Evolutionary conservation across 2,797 vertebrate species (phyloP).

Genomic region (Odontamblyopus lacepedii): DNA sequence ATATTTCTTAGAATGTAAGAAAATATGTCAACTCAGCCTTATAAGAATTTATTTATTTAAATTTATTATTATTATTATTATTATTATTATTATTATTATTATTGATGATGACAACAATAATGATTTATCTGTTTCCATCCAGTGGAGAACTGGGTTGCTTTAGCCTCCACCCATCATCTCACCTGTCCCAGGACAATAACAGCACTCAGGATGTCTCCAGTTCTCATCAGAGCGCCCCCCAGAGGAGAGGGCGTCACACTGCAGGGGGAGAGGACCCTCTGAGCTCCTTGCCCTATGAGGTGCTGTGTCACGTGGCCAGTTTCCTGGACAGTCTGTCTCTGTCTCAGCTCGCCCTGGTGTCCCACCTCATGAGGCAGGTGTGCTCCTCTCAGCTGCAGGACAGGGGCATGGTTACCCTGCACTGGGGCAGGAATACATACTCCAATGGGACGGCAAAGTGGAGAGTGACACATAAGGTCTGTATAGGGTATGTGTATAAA

Average conservation of each 20-base stretch:
- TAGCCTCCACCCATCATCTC: conserved; percentile 40
- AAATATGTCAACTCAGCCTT: no score
- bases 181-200: conserved; percentile 12
- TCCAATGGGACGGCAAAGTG: conserved; percentile 71
- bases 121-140: conserved; percentile 22
- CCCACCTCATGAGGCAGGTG: conserved; percentile 89
- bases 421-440: conserved; percentile 87
- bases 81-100: no score
- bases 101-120: background rate
- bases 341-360: conserved; percentile 92
- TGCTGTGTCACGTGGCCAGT: conserved; percentile 86
- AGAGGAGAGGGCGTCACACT: conserved; percentile 3
- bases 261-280: conserved; percentile 70
- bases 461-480: conserved; percentile 45
- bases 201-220: background rate
- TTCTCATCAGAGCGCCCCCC: background rate
- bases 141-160: conserved; percentile 64
- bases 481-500: background rate
- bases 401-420: conserved; percentile 90
- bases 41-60: no score
- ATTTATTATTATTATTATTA: no score
- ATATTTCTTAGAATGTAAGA: no score
- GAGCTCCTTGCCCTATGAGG: conserved; percentile 86
- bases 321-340: conserved; percentile 95
- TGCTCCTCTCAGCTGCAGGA: conserved; percentile 89